Evolutionary conservation across 2,888 invertebrate genomes (phyloP), one percentile per base, ranked within the genome.

Genomic region (Hesperia comma): DNA sequence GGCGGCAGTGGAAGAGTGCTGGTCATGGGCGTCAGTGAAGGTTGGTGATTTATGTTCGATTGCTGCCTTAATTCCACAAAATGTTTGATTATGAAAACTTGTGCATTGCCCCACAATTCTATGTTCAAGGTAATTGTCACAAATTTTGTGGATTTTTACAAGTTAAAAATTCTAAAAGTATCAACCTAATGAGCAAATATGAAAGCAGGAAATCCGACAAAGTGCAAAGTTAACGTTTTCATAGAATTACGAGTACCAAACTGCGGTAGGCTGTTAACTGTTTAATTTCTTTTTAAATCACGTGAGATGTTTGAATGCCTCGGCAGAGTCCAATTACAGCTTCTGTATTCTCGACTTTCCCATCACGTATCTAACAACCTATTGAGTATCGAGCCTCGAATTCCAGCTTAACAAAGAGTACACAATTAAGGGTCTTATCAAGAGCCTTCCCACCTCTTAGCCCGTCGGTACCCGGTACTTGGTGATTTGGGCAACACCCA

Each of bases 401-500:
- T 76, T 77, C 75, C 64, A 53, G 19, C 74, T 77, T 77, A 74
- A 78, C 78, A 77, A 77, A 80, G 79, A 79, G 76, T 78, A 80
- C 77, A 81, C 80, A 81, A 84, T 83, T 83, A 83, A 79, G 78
- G 73, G 75, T 74, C 79, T 77, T 79, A 80, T 69, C 70, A 70
- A 69, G 51, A 51, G 40, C 72, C 74, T 84, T 85, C 80, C 81
- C 83, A 84, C 79, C 81, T 82, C 82, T 81, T 75, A 72, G 70
- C 68, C 77, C 75, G 5, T 26, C 26, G 37, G 37, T 37, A 37
- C 37, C 33, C 41, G n/a, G 64, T 57, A 51, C 64, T 32, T 58
- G 78, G 77, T 76, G 83, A 84, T 85, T 85, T 84, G 76, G 80
- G 77, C 78, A 84, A 86, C 88, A 81, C 87, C 88, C 83, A 87